Percentiles rank a stretch among this genome's conserved stretches.
Evolutionary conservation across 2,888 invertebrate species (phyloP).

Genomic region (Kuschelorhynchus macadamiae): DNA sequence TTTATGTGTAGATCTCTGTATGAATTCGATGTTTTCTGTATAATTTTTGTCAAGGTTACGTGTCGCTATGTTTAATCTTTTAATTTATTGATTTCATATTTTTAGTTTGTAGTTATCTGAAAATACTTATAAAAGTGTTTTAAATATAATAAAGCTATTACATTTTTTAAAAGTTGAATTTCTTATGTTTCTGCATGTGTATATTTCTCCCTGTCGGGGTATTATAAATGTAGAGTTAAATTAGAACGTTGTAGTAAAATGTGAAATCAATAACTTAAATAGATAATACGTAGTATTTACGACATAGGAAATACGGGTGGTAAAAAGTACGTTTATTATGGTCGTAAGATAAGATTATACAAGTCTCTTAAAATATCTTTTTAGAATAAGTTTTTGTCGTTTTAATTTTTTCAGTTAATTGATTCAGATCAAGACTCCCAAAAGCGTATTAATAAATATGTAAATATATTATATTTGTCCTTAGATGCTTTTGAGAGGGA

Average conservation of each 20-base stretch:
- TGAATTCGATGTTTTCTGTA: constrained; percentile 11
- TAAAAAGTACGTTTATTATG: constrained; percentile 2
- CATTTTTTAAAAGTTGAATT: constrained; percentile 5
- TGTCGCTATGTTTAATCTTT: constrained; percentile 10
- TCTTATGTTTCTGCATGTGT: constrained; percentile 13
- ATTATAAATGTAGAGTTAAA: neutral
- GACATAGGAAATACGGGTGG: neutral
- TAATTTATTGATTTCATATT: constrained; percentile 22
- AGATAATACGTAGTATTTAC: neutral
- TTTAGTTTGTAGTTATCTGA: constrained; percentile 12
- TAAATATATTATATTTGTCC: too few relatives aligned
- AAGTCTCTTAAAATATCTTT: neutral
- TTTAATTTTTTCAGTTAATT: too few relatives aligned
- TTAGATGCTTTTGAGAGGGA: too few relatives aligned
- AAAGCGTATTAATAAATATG: too few relatives aligned
- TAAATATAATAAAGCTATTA: neutral
- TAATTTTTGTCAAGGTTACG: neutral
- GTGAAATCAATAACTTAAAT: constrained; percentile 19
- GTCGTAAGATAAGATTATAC: neutral
- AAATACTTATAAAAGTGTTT: neutral
- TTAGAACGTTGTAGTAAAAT: constrained; percentile 7
- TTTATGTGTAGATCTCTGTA: constrained; percentile 10
- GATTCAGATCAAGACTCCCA: too few relatives aligned
- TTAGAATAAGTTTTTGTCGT: too few relatives aligned
- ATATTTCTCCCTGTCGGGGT: neutral